Evolutionary conservation across 2,797 vertebrate species (phyloP).

Genomic region (Channallabes apus): DNA sequence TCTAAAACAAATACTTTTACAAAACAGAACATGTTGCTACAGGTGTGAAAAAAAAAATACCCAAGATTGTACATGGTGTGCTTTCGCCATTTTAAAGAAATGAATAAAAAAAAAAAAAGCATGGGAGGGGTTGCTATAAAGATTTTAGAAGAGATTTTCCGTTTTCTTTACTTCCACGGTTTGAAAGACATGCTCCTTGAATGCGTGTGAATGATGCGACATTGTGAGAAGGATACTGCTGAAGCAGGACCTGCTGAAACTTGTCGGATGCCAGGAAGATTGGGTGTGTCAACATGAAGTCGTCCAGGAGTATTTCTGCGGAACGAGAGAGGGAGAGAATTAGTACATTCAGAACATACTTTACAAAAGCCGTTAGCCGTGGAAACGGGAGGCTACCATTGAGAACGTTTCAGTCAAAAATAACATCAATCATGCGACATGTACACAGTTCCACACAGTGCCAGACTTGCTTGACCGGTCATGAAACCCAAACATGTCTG

Average conservation of each 20-base stretch:
- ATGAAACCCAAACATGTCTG: conserved; percentile 16
- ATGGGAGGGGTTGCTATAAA: not conserved
- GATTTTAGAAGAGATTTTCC: conserved; percentile 15
- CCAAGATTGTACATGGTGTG: not conserved
- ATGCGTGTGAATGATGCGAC: conserved; percentile 20
- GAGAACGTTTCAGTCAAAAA: not conserved
- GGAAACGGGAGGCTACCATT: not conserved
- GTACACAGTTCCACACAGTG: not conserved
- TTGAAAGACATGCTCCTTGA: conserved; percentile 9
- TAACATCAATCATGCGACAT: not conserved
- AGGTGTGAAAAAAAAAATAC: not conserved
- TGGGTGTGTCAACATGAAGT: conserved; percentile 94
- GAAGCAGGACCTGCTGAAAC: conserved; percentile 89
- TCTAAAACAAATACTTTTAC: not conserved
- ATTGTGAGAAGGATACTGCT: conserved; percentile 88
- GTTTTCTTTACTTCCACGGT: not conserved
- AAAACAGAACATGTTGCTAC: conserved; percentile 11
- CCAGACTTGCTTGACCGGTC: conserved; percentile 32
- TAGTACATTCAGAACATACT: not conserved
- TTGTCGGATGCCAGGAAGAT: conserved; percentile 92
- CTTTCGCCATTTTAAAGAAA: not conserved
- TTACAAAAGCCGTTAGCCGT: not conserved
- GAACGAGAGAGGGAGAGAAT: conserved; percentile 45
- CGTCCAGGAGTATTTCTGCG: conserved; percentile 86
- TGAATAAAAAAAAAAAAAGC: no score